A percentile compares a stretch with the other conserved stretches of the same genome.
Conservation (phyloP, 2,797 vertebrate species). For the Cryptoblepharus egeriae region DNA sequence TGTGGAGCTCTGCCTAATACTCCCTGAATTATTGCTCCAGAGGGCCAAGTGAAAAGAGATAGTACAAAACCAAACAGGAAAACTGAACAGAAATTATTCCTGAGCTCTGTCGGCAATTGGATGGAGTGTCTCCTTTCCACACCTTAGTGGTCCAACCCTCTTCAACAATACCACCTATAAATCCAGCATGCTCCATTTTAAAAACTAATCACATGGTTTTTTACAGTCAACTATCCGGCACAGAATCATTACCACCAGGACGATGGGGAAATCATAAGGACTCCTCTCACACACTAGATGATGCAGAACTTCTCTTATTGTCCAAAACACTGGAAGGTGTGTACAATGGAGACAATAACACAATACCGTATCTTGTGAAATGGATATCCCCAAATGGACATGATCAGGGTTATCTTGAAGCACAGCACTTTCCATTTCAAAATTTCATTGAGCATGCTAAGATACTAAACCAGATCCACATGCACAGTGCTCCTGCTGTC, state of each 20-base stretch:
- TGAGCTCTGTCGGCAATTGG: not conserved
- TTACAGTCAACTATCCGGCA: constrained; percentile 23
- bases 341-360: not conserved
- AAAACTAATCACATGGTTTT: constrained; percentile 12
- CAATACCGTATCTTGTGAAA: not conserved
- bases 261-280: constrained; percentile 12
- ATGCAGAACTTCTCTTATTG: too few relatives aligned
- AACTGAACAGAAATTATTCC: constrained; percentile 1
- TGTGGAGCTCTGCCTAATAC: not conserved
- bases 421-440: not conserved
- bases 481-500: not conserved
- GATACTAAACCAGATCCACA: not conserved
- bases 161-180: not conserved
- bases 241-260: constrained; percentile 7
- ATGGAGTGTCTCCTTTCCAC: constrained; percentile 7
- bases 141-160: not conserved
- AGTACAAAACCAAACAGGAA: not conserved
- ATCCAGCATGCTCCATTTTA: constrained; percentile 4
- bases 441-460: not conserved
- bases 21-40: not conserved
- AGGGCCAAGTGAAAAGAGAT: not conserved
- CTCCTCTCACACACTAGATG: not conserved
- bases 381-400: not conserved
- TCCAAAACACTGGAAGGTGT: not conserved
- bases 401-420: not conserved